Evolutionary conservation across 64 coral and sea anemone species (phyloP).

Genomic region (Platygyra sinensis): DNA sequence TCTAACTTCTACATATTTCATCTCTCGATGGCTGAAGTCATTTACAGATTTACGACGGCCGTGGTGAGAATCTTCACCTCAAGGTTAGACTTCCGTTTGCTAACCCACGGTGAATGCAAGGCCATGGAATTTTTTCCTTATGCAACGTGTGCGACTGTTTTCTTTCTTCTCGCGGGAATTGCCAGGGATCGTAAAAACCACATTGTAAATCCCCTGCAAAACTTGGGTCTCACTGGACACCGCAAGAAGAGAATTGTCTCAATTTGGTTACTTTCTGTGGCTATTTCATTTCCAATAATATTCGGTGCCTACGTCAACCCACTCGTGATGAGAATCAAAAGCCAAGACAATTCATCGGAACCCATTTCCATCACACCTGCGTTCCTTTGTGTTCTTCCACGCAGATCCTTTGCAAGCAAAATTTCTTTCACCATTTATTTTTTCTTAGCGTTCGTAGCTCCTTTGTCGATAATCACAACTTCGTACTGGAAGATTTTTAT

Average conservation of each 20-base stretch:
- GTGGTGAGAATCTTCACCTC: neutral
- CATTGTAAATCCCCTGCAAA: neutral
- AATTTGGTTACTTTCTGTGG: neutral
- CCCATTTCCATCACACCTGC: neutral
- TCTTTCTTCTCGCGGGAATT: neutral
- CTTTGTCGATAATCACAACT: neutral
- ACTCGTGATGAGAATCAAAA: neutral
- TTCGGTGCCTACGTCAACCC: neutral
- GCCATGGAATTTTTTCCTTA: neutral
- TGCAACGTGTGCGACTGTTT: neutral
- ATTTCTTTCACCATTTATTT: neutral
- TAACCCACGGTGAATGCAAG: neutral
- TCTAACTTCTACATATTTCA: constrained; percentile 2
- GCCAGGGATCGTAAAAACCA: neutral
- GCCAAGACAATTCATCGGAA: neutral
- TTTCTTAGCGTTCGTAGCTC: neutral
- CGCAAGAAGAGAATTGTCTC: neutral
- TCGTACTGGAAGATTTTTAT: neutral
- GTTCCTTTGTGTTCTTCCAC: neutral
- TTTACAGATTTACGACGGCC: neutral
- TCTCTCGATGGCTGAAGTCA: neutral
- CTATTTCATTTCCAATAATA: neutral
- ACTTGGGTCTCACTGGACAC: neutral
- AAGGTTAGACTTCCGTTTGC: neutral
- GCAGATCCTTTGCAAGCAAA: neutral